Percentiles rank a stretch among this genome's conserved stretches.
Evolutionary conservation across 2,888 invertebrate genomes (phyloP).

Genomic region (Dasysyrphus albostriatus): DNA sequence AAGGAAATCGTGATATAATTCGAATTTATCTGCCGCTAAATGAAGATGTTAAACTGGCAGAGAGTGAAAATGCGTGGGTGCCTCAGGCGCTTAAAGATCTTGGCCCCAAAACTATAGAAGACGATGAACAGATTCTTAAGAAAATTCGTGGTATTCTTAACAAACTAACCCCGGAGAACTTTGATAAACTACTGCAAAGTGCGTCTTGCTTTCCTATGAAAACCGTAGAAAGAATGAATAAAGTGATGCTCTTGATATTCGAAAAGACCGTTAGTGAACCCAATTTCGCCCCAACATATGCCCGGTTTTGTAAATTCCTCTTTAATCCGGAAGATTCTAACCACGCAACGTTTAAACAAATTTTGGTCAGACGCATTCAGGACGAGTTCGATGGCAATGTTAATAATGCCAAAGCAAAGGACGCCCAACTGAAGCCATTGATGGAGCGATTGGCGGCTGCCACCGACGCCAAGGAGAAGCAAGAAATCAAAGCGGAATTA

Average conservation of each 20-base stretch:
- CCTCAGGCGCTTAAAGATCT: constrained; percentile 79
- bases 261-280: constrained; percentile 82
- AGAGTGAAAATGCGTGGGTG: constrained; percentile 82
- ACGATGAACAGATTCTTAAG: constrained; percentile 80
- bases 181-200: constrained; percentile 81
- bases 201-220: constrained; percentile 81
- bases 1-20: constrained; percentile 80
- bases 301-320: constrained; percentile 81
- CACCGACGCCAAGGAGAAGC: constrained; percentile 78
- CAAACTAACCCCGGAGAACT: constrained; percentile 82
- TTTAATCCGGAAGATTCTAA: constrained; percentile 81
- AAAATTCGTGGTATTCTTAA: constrained; percentile 82
- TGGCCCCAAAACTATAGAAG: constrained; percentile 74
- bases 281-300: constrained; percentile 82
- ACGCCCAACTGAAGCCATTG: constrained; percentile 80
- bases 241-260: constrained; percentile 82
- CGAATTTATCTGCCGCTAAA: constrained; percentile 81
- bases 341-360: constrained; percentile 78
- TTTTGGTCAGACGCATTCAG: constrained; percentile 80
- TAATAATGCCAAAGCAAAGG: constrained; percentile 82
- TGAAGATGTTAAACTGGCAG: constrained; percentile 82
- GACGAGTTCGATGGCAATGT: constrained; percentile 82
- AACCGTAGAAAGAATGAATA: constrained; percentile 80
- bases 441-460: constrained; percentile 78
- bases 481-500: constrained; percentile 81